These are phyloP conservation scores for Crotophaga sulcirostris DNA, from an alignment of 2,113 vertebrate genomes.

Conservation along the genomic window DNA sequence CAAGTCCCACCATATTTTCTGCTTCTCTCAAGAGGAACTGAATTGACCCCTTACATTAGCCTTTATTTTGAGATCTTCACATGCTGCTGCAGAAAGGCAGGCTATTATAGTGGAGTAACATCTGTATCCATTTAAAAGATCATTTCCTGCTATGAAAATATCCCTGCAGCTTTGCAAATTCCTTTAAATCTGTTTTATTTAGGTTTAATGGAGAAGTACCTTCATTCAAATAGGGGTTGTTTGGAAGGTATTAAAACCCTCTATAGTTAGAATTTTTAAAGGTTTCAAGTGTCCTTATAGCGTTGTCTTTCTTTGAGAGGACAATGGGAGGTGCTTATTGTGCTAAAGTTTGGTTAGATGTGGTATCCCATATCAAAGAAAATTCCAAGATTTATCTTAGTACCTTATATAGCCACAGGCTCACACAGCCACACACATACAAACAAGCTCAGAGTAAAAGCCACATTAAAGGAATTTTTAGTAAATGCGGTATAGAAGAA, in stretches of 20 bases:
- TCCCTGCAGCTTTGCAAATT: slow-evolving; percentile 53
- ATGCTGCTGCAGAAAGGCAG: neutral
- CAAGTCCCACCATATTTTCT: neutral
- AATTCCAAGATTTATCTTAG: neutral
- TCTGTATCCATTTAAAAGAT: slow-evolving; percentile 66
- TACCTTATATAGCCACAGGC: neutral
- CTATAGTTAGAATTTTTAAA: neutral
- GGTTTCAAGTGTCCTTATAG: neutral
- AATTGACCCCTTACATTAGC: neutral
- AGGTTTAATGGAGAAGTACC: neutral
- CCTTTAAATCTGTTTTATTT: slow-evolving; percentile 44
- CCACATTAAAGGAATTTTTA: neutral
- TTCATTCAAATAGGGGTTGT: neutral
- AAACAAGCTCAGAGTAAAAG: slow-evolving; percentile 1
- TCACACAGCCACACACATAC: neutral
- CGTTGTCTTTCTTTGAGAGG: neutral
- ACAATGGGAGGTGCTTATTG: neutral
- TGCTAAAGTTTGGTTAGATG: neutral
- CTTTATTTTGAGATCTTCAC: slow-evolving; percentile 1
- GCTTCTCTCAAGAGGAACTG: neutral
- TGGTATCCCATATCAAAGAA: neutral
- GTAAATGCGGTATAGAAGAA: neutral
- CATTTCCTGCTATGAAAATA: slow-evolving; percentile 67
- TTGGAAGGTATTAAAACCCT: neutral
- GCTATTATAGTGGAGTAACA: slow-evolving; percentile 45